These are phyloP conservation scores for Tribolium castaneum DNA, from an alignment of 1,140 invertebrate genomes.

Conservation along the genomic window DNA sequence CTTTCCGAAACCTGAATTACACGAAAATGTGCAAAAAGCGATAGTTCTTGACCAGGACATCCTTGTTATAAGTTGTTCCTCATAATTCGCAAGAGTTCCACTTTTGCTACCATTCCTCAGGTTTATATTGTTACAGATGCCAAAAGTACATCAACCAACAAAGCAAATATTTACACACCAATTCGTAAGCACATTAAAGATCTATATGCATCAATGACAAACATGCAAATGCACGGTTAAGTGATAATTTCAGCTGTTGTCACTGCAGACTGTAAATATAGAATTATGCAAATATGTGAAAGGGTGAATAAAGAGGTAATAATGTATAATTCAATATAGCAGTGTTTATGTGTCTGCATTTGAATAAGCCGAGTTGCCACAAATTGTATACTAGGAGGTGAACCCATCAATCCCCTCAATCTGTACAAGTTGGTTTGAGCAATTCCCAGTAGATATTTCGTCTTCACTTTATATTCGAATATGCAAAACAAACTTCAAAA, in stretches of 20 bases:
- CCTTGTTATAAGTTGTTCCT: too few species aligned
- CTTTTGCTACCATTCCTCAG: background rate
- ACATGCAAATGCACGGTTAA: constrained; percentile 16
- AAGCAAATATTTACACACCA: constrained; percentile 5
- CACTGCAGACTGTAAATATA: constrained; percentile 26
- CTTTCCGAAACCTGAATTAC: too few species aligned
- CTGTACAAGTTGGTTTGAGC: background rate
- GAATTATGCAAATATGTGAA: constrained; percentile 31
- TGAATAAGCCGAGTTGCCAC: constrained; percentile 1
- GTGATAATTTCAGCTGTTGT: constrained; percentile 34
- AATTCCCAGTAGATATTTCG: background rate
- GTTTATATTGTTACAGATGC: background rate
- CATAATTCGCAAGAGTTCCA: too few species aligned
- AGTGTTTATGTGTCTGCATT: constrained; percentile 10
- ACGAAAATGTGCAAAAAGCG: background rate
- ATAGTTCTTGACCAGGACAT: background rate
- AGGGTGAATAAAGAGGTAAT: constrained; percentile 32
- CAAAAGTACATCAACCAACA: constrained; percentile 15
- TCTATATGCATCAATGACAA: constrained; percentile 18
- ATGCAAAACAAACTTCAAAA: background rate
- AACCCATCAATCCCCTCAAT: background rate
- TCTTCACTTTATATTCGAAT: background rate
- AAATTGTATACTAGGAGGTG: constrained; percentile 4
- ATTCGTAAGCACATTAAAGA: constrained; percentile 24
- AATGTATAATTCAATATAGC: constrained; percentile 28